phyloP scores from a whole-genome alignment of 2,888 invertebrate genomes.

The Drosophila heteroneura region DNA sequence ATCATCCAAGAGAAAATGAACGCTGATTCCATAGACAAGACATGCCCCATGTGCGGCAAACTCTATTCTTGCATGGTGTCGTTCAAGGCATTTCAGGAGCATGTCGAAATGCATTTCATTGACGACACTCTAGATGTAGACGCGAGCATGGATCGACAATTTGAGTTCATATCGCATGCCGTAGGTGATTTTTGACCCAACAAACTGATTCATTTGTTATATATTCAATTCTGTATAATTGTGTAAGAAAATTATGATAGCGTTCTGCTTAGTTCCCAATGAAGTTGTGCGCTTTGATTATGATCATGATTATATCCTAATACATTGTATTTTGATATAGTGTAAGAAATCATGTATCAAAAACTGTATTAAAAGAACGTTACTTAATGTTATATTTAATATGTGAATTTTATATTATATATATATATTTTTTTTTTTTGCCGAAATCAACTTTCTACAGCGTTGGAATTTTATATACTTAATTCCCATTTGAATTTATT shows the following conservation, averaged over 20 bases:
- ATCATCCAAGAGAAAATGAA: conserved; percentile 81
- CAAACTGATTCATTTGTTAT: conserved; percentile 62
- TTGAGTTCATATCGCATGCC: conserved; percentile 86
- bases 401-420: background rate
- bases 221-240: background rate
- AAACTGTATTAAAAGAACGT: conserved; percentile 7
- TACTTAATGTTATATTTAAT: conserved; percentile 10
- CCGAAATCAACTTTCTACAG: conserved; percentile 13
- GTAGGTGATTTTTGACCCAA: conserved; percentile 85
- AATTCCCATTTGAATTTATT: conserved; percentile 15
- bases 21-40: conserved; percentile 86
- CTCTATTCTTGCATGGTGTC: conserved; percentile 87
- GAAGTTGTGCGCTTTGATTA: background rate
- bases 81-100: conserved; percentile 90
- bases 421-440: background rate
- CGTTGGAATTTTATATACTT: background rate
- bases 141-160: conserved; percentile 86
- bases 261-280: background rate
- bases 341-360: conserved; percentile 24
- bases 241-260: background rate
- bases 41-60: conserved; percentile 92
- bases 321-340: conserved; percentile 19
- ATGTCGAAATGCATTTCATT: conserved; percentile 92
- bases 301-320: conserved; percentile 3
- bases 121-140: conserved; percentile 87